These are phyloP conservation scores for Myzus persicae DNA, from an alignment of 1,140 invertebrate species.

Conservation along the genomic window DNA sequence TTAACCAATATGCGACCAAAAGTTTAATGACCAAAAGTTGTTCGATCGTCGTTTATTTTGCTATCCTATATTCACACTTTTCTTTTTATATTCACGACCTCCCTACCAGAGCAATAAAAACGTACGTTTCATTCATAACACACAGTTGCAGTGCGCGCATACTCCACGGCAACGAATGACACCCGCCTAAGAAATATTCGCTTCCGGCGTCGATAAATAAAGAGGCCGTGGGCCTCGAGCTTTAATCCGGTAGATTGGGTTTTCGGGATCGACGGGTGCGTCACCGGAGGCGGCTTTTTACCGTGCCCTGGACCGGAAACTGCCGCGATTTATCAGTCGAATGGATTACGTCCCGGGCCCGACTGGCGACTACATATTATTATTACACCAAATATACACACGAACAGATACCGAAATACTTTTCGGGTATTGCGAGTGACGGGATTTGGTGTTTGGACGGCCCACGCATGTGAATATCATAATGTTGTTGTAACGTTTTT, in stretches of 20 bases:
- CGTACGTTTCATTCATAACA: too few relatives aligned
- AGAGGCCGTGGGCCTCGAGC: background rate
- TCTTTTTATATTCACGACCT: background rate
- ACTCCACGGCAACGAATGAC: too few relatives aligned
- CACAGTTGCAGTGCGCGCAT: too few relatives aligned
- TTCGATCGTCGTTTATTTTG: background rate
- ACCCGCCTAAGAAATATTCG: too few relatives aligned
- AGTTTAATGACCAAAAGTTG: too few relatives aligned
- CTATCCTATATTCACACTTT: too few relatives aligned
- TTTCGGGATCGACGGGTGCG: background rate
- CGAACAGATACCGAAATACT: background rate
- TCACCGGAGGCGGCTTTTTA: background rate
- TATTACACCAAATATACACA: background rate
- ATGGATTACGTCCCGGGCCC: background rate
- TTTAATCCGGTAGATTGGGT: background rate
- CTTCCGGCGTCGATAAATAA: background rate
- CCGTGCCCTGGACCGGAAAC: background rate
- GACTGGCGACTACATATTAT: background rate
- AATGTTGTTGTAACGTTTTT: too few relatives aligned
- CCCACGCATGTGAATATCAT: background rate
- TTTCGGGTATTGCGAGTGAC: background rate
- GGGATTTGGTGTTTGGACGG: background rate
- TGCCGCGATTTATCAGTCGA: background rate
- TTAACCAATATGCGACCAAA: too few relatives aligned
- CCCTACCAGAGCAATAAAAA: background rate